phyloP scores from a whole-genome alignment of 2,888 invertebrate genomes.

The Diarsia dahlii region DNA sequence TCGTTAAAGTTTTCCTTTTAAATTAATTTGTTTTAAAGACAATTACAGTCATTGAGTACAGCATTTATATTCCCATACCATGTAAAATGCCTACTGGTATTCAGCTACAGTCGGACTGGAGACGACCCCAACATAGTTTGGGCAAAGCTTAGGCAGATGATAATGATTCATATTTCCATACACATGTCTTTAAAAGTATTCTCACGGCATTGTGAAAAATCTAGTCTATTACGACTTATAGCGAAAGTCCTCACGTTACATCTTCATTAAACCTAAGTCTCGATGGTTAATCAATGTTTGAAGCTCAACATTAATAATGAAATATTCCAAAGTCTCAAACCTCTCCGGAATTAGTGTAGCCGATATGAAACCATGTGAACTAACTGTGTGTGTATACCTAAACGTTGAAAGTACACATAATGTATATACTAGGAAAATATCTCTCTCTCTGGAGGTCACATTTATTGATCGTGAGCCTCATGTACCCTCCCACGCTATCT shows the following conservation, averaged over 20 bases:
- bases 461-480: conserved; percentile 68
- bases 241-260: not conserved
- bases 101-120: not conserved
- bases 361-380: not conserved
- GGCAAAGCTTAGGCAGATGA: not conserved
- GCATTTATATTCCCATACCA: not conserved
- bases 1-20: not conserved
- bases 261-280: not conserved
- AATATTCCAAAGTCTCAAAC: not conserved
- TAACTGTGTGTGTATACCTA: not conserved
- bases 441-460: conserved; percentile 36
- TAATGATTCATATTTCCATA: not conserved
- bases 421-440: conserved; percentile 19
- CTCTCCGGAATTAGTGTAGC: not conserved
- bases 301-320: not conserved
- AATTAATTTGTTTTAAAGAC: not conserved
- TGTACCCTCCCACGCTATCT: conserved; percentile 63
- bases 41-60: not conserved
- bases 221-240: not conserved
- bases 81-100: not conserved
- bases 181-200: not conserved
- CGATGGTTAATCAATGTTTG: not conserved
- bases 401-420: not conserved
- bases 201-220: not conserved
- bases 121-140: not conserved